Base-by-base conservation (phyloP, 2,888 invertebrate species). In the Nowickia ferox region DNA sequence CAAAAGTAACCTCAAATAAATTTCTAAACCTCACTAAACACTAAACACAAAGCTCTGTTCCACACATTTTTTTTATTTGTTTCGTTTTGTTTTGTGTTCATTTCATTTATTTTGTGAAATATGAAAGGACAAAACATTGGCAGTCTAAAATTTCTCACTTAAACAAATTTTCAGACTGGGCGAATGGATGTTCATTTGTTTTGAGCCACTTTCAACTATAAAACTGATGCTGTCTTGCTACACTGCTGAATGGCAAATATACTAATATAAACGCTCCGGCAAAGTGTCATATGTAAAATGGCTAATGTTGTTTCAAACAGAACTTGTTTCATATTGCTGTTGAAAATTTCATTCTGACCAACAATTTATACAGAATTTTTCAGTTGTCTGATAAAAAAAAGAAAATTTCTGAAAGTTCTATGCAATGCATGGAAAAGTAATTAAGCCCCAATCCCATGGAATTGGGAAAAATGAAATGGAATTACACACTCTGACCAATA, bases 1-100 rank as follows among this genome's bases (percentile, higher is more conserved):
- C 51, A 19, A 59, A 61, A 59, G 22, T 40, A 76, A 86, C 83
- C 86, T 80, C 83, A 86, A 86, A 86, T 83, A 83, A 83, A 86
- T 86, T 83, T 83, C 55, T 48, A 72, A 72, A 72, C 76, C 79
- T 57, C 79, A 86, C 75, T 76, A 65, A 83, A 84, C 81, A 66
- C 61, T 65, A 80, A 84, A 80, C 65, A 74, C 65, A 74, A 71
- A 71, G 44, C 44, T 74, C n/a, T 22, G 19, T 51, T 17, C 66
- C 17, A 46, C 13, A 30, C 6, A 30, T 30, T 30, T 10, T 11
- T 53, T 17, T n/a, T 19, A 15, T 38, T 42, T 13, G 9, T 17
- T 11, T 17, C 22, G 9, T 79, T 55, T 71, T 8, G 61, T 79
- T 71, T 65, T 77, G n/a, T 22, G 42, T 68, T 59, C 59, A 59